Conservation (phyloP, 2,797 vertebrate genomes). For the Eidolon dupreanum region DNA sequence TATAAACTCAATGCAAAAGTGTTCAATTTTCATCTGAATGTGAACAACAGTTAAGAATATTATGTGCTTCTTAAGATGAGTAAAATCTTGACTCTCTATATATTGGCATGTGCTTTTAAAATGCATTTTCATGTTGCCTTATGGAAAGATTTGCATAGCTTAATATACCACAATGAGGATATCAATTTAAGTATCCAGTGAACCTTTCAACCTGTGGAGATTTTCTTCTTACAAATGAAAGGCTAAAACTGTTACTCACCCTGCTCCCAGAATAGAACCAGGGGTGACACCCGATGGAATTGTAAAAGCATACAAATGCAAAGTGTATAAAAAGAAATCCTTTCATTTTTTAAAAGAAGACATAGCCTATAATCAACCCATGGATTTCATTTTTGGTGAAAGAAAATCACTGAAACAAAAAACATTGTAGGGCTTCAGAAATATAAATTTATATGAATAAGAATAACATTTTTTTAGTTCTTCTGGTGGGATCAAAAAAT, state of each 20-base stretch:
- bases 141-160: slow-evolving; percentile 64
- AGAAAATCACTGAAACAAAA: slow-evolving; percentile 52
- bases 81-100: slow-evolving; percentile 11
- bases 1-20: background rate
- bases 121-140: slow-evolving; percentile 62
- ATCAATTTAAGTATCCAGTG: slow-evolving; percentile 63
- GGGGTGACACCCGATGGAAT: background rate
- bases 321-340: slow-evolving; percentile 57
- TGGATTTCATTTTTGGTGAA: slow-evolving; percentile 48
- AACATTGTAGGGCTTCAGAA: slow-evolving; percentile 1
- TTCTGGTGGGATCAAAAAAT: slow-evolving; percentile 1
- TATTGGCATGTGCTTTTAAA: slow-evolving; percentile 49
- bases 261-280: slow-evolving; percentile 51
- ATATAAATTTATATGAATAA: slow-evolving; percentile 44
- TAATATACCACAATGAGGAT: slow-evolving; percentile 60
- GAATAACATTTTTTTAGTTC: slow-evolving; percentile 12
- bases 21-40: slow-evolving; percentile 36
- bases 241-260: slow-evolving; percentile 39
- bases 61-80: slow-evolving; percentile 59
- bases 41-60: slow-evolving; percentile 52
- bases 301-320: slow-evolving; percentile 59
- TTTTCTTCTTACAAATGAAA: slow-evolving; percentile 69
- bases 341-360: background rate
- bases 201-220: slow-evolving; percentile 50
- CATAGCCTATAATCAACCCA: slow-evolving; percentile 49